A percentile compares a stretch with the other conserved stretches of the same genome.
These are phyloP conservation scores for Trichomalopsis sarcophagae DNA, from an alignment of 1,140 invertebrate genomes.

Conservation along the genomic window DNA sequence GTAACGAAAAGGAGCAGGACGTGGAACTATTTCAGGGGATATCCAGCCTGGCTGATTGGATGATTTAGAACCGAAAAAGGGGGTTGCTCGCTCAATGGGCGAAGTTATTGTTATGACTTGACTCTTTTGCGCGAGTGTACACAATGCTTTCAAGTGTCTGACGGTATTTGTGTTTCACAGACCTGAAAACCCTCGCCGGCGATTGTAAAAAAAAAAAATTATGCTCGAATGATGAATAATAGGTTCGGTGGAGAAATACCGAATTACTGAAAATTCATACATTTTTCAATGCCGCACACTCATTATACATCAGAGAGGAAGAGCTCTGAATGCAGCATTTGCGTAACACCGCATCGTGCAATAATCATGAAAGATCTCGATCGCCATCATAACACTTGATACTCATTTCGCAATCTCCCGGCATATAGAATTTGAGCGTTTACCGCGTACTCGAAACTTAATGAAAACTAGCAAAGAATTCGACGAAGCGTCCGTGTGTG, in stretches of 20 bases:
- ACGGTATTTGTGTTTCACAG: too few relatives aligned
- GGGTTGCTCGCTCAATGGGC: not conserved
- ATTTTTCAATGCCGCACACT: too few relatives aligned
- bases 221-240: too few relatives aligned
- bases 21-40: not conserved
- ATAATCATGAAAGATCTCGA: too few relatives aligned
- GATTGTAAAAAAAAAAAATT: too few relatives aligned
- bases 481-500: not conserved
- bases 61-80: not conserved
- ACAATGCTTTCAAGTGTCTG: not conserved
- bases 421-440: not conserved
- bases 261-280: too few relatives aligned
- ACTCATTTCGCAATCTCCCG: not conserved
- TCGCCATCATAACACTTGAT: too few relatives aligned
- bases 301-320: too few relatives aligned
- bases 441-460: not conserved
- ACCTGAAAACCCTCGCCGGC: too few relatives aligned
- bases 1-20: not conserved
- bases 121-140: not conserved
- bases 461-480: conserved; percentile 19
- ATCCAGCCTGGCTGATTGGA: not conserved
- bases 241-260: too few relatives aligned
- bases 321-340: too few relatives aligned
- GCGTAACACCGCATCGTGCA: too few relatives aligned
- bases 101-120: not conserved